Conservation (phyloP, 2,113 vertebrate genomes). For the Oophaga pumilio region DNA sequence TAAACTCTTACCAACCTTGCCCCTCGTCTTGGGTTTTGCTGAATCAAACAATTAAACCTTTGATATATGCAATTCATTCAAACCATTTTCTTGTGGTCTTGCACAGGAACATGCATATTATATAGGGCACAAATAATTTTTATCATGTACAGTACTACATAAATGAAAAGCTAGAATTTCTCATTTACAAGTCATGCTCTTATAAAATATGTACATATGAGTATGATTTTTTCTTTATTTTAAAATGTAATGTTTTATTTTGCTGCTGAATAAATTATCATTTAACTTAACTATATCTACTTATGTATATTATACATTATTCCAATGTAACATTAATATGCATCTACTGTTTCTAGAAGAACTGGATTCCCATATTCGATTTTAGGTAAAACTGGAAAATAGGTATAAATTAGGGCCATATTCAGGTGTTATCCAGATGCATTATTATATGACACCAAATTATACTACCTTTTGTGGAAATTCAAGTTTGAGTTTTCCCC, state of each 20-base stretch:
- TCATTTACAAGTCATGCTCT: not conserved
- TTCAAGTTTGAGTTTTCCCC: not conserved
- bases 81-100: not conserved
- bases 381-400: no score
- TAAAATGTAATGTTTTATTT: not conserved
- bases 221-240: not conserved
- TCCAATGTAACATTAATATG: not conserved
- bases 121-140: not conserved
- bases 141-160: not conserved
- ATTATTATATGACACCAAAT: no score
- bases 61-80: not conserved
- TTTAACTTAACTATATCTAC: not conserved
- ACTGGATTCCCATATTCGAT: no score
- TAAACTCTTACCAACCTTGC: not conserved
- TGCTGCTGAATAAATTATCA: constrained; percentile 44
- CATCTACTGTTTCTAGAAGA: not conserved
- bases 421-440: no score
- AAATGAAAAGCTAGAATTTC: not conserved
- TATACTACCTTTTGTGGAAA: no score
- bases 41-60: not conserved
- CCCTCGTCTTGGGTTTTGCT: not conserved
- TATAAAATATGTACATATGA: constrained; percentile 9
- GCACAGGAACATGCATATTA: not conserved
- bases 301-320: not conserved
- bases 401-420: no score